Evolutionary conservation across 2,888 invertebrate species (phyloP), one percentile per base, ranked within the genome.

Genomic region (Pheosia gnoma): DNA sequence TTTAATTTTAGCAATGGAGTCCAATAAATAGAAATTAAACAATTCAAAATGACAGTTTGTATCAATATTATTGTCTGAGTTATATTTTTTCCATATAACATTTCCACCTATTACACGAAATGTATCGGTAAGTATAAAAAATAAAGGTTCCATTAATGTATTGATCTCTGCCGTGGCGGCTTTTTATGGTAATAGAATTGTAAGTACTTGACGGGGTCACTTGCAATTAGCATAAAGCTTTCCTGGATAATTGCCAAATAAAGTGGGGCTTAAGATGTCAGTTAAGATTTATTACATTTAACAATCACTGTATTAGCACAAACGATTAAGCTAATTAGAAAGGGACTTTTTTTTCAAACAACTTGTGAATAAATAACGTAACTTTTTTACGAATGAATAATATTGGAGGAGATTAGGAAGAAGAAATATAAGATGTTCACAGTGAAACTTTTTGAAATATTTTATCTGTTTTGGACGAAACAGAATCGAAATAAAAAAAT

Each of bases 151-250:
- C n/a, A 36, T 52, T 25, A 52, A 25, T 9, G 52, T 25, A 52
- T 13, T 52, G 47, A 52, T 36, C 52, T n/a, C 0, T 25, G 25
- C 10, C 52, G 36, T n/a, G 3, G 5, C 7, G 25, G 25, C 52
- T 52, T 52, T 52, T 52, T 52, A 53, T 37, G 53, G 53, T 10
- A 53, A 53, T 53, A 53, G 36, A 4, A 37, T 25, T 53, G 11
- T 38, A n/a, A 49, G 61, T 63, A 57, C 61, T 62, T 60, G 56
- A 58, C 65, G 67, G 64, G 61, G 70, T 64, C 62, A 63, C 63
- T 61, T 60, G 74, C 84, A 83, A 87, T 87, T 85, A 86, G 79
- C 83, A 77, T 82, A 84, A 77, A 81, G 83, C 83, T 79, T 81
- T 80, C 68, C 70, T 86, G 86, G 86, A 74, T 70, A 75, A 76